These are phyloP conservation scores for Drosophila santomea DNA, from an alignment of 1,140 invertebrate species.

Conservation along the genomic window DNA sequence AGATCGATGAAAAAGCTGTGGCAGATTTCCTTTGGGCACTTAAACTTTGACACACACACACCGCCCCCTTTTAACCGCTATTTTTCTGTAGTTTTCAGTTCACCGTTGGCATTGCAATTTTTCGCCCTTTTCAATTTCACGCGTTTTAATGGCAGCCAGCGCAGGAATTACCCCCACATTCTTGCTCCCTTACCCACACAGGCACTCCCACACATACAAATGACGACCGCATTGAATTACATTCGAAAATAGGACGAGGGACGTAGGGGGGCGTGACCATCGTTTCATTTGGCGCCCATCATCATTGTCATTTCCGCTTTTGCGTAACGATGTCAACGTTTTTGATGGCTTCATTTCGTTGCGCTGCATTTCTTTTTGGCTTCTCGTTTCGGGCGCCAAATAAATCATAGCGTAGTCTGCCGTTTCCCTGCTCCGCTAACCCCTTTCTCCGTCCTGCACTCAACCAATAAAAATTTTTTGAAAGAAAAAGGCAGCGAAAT, in stretches of 20 bases:
- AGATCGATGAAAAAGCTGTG: conserved; percentile 25
- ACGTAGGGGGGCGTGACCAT: conserved; percentile 24
- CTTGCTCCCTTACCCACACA: conserved; percentile 9
- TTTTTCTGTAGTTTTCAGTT: conserved; percentile 9
- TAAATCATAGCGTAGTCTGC: conserved; percentile 68
- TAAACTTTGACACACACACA: too few relatives aligned
- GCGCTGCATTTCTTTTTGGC: conserved; percentile 42
- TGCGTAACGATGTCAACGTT: conserved; percentile 78
- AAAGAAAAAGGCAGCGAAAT: conserved; percentile 27
- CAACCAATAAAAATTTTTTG: conserved; percentile 74
- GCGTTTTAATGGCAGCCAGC: conserved; percentile 67
- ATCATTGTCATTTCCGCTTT: conserved; percentile 82
- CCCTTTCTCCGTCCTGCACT: not conserved
- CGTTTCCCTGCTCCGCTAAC: not conserved
- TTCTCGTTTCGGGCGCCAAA: conserved; percentile 56
- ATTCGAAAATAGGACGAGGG: conserved; percentile 18
- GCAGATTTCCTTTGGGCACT: too few relatives aligned
- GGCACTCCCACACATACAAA: conserved; percentile 28
- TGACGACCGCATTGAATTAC: conserved; percentile 68
- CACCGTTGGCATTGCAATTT: conserved; percentile 69
- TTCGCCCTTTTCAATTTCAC: conserved; percentile 77
- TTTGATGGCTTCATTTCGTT: conserved; percentile 81
- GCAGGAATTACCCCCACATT: conserved; percentile 23
- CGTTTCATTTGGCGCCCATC: conserved; percentile 51
- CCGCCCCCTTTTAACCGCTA: not conserved